Evolutionary conservation across 2,113 vertebrate species (phyloP), one percentile per base, ranked within the genome.

Genomic region (Halcyon senegalensis): DNA sequence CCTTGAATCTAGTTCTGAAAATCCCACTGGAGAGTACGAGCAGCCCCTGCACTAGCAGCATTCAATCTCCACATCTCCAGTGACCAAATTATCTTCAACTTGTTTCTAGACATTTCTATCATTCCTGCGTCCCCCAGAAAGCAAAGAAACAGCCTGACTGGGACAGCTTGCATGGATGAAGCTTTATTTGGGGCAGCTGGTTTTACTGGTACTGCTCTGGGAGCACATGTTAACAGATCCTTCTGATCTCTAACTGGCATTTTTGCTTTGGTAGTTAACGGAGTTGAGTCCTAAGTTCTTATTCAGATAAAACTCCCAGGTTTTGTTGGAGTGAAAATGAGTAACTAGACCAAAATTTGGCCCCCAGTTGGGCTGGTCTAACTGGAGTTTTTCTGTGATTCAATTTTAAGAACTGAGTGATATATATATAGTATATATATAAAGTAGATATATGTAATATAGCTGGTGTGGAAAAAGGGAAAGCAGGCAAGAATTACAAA

Each of bases 141-240:
- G 13, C 56, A 66, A 16, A 82, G 60, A 33, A 70, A 25, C 13
- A 67, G 12, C 35, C 43, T 64, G 39, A 17, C 28, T 2, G 10
- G 64, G 31, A 23, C 62, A n/a, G 35, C 43, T 75, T 5, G 11
- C 13, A 5, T 15, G 69, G 19, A 9, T 43, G 30, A 85, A 13
- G 17, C 20, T 88, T 62, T 50, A 25, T 48, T 28, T 35, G 66
- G 46, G 46, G 46, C 33, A 43, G 18, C 30, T 87, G 69, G 23
- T 28, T 82, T 55, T 48, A 28, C 1, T 16, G 44, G 58, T 70
- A 58, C 31, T 41, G 46, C 23, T 53, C 0, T 5, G 6, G 72
- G 39, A 39, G 35, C 48, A n/a, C 0, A 0, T 24, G 4, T 10
- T 48, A 39, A 60, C 2, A 5, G 53, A 18, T 43, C 1, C 0